Percentiles rank a stretch among this genome's conserved stretches.
phyloP scores from a whole-genome alignment of 2,888 invertebrate genomes.

The Plutella xylostella region DNA sequence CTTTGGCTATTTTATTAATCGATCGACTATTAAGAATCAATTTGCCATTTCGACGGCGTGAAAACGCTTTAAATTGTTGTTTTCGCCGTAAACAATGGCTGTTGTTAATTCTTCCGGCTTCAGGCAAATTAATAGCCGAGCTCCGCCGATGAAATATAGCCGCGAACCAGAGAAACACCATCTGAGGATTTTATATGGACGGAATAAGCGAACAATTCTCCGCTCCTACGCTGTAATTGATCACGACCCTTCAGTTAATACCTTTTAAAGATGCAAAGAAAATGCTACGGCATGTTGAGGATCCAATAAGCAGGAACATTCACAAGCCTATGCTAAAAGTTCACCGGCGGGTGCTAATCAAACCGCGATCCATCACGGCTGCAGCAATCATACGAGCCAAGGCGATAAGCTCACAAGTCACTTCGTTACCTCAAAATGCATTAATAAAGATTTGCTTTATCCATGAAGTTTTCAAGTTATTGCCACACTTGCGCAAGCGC shows the following conservation, averaged over 20 bases:
- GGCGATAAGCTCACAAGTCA: not conserved
- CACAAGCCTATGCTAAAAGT: not conserved
- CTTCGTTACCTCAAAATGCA: not conserved
- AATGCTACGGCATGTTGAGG: not conserved
- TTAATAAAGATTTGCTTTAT: not conserved
- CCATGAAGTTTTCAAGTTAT: not conserved
- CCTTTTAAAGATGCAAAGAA: too few relatives aligned
- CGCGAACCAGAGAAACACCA: not conserved
- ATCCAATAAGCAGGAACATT: not conserved
- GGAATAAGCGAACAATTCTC: not conserved
- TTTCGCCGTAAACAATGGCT: slow-evolving; percentile 22
- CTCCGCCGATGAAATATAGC: not conserved
- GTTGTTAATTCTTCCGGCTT: slow-evolving; percentile 30
- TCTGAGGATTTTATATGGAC: not conserved
- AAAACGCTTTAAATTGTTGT: slow-evolving; percentile 27
- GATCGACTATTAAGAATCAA: slow-evolving; percentile 56
- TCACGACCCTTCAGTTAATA: not conserved
- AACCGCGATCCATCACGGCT: not conserved
- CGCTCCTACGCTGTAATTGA: not conserved
- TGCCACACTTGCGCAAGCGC: not conserved
- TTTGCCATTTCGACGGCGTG: slow-evolving; percentile 31
- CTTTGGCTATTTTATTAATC: slow-evolving; percentile 49
- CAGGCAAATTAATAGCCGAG: slow-evolving; percentile 12
- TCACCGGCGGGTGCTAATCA: slow-evolving; percentile 4
- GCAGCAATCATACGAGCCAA: not conserved